Percentiles rank a stretch among this genome's conserved stretches.
These are phyloP conservation scores for Amniataba percoides DNA, from an alignment of 2,797 vertebrate genomes.

Conservation along the genomic window DNA sequence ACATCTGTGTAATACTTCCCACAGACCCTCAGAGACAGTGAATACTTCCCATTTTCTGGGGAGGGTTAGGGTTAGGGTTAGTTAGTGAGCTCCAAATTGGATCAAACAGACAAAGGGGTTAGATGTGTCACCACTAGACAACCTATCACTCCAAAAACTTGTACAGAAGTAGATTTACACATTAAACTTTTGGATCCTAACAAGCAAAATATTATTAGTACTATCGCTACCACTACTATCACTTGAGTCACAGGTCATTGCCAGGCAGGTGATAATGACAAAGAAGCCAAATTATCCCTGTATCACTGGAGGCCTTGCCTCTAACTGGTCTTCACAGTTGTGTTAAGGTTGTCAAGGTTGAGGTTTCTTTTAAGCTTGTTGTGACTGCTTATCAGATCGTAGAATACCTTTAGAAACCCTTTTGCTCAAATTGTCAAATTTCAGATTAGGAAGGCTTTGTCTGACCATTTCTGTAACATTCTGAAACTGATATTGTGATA, in stretches of 20 bases:
- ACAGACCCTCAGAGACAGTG: background rate
- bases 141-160: background rate
- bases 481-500: background rate
- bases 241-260: slow-evolving; percentile 21
- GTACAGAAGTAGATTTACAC: background rate
- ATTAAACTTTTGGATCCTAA: slow-evolving; percentile 19
- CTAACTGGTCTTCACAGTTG: background rate
- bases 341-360: too few relatives aligned
- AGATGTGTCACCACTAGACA: slow-evolving; percentile 11
- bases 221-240: too few relatives aligned
- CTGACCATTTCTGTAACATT: background rate
- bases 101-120: slow-evolving; percentile 17
- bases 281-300: slow-evolving; percentile 14
- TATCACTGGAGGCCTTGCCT: slow-evolving; percentile 16
- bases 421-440: background rate
- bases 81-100: background rate
- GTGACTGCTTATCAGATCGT: background rate
- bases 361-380: too few relatives aligned
- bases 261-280: background rate
- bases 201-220: slow-evolving; percentile 13
- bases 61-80: too few relatives aligned
- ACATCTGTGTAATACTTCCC: background rate
- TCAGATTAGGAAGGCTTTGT: background rate
- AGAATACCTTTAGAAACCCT: background rate
- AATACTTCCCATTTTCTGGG: background rate